Base-by-base conservation (phyloP, 2,888 invertebrate genomes). In the Phyllotreta striolata region DNA sequence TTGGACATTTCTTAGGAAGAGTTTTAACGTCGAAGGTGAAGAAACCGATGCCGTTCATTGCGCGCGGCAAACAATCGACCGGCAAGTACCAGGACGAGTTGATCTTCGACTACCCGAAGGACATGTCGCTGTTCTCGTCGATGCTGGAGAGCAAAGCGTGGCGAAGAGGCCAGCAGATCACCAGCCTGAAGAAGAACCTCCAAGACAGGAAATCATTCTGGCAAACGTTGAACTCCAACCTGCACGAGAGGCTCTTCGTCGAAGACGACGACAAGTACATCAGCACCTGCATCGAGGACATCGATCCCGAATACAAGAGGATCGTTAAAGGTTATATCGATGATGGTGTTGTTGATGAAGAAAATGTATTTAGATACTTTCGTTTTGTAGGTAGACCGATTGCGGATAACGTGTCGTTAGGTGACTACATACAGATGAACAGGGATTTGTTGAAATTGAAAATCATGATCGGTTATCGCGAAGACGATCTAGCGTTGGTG, bases 291-390 rank as follows among this genome's bases (percentile, higher is more conserved):
- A 86, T 89, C 52, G 82, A 87, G 14, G 88, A 89, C 77, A 83
- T 89, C 44, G 88, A 89, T 76, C 87, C 88, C 0, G 84, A 86
- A 66, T 89, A 88, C 77, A 89, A 87, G 74, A 84, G 84, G 0
- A 85, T 87, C n/a, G 83, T 89, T 40, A 85, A 85, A 77, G 88
- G 71, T 63, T 9, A 40, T 49, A 12, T 34, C n/a, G n/a, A n/a
- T n/a, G n/a, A n/a, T 47, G 24, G 1, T n/a, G 57, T 1, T 24
- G 24, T 24, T 46, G 10, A 5, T 46, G 10, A 2, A 46, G 2
- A 10, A 46, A 8, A 4, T 46, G 41, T 3, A 56, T 5, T 37
- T 10, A 14, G 13, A 43, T 44, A 41, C 5, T n/a, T 41, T 41
- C 2, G 9, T 4, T n/a, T 63, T 61, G 43, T 62, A 70, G 70